Conservation (phyloP, 2,888 invertebrate genomes). For the Tenthredo mesomela region DNA sequence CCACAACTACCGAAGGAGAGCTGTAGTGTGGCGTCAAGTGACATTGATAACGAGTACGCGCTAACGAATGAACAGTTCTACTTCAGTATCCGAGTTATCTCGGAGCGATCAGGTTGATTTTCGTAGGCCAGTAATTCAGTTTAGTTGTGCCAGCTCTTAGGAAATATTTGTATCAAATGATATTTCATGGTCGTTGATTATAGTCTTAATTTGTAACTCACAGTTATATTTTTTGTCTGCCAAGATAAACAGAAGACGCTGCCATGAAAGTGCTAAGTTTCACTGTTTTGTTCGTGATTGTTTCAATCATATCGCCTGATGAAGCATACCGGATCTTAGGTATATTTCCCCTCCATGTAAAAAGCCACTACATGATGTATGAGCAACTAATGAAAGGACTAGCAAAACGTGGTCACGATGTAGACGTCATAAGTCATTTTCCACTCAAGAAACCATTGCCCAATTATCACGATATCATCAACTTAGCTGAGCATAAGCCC, state of each 20-base stretch:
- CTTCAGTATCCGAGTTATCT: not conserved
- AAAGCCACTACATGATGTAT: slow-evolving; percentile 78
- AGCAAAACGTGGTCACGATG: slow-evolving; percentile 75
- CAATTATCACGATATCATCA: not conserved
- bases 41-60: not conserved
- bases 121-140: not conserved
- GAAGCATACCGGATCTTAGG: slow-evolving; percentile 75
- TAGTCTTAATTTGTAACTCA: not conserved
- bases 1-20: not conserved
- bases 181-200: not conserved
- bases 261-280: not conserved
- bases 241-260: not conserved
- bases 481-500: not conserved
- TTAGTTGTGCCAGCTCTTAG: not conserved
- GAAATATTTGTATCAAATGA: not conserved
- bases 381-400: slow-evolving; percentile 75
- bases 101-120: not conserved
- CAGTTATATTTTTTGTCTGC: not conserved
- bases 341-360: slow-evolving; percentile 77
- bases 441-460: not conserved
- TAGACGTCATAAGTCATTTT: slow-evolving; percentile 67
- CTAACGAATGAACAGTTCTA: no score
- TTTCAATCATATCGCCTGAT: slow-evolving; percentile 49
- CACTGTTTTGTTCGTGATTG: slow-evolving; percentile 1
- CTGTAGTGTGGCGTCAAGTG: not conserved